Conservation (phyloP, 2,888 invertebrate species). For the Oligia latruncula region DNA sequence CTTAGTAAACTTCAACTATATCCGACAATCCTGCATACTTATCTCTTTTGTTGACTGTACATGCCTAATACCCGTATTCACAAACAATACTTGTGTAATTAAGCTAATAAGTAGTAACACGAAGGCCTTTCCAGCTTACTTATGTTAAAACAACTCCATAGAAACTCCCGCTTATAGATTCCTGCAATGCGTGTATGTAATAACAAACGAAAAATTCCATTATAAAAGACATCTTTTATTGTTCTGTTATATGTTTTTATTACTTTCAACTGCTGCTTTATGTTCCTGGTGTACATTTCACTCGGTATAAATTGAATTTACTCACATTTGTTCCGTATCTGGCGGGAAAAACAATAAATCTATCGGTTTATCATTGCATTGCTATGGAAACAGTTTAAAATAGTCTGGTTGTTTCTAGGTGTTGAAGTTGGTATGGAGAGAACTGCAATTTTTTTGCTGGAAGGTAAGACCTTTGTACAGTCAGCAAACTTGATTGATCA, state of each 20-base stretch:
- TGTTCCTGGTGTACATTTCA: constrained; percentile 39
- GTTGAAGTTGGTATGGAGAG: neutral
- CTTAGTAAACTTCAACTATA: too few species aligned
- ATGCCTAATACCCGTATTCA: too few species aligned
- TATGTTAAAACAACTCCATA: neutral
- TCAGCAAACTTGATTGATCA: neutral
- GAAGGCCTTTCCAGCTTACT: neutral
- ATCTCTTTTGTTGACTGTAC: too few species aligned
- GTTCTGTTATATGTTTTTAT: constrained; percentile 64
- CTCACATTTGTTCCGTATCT: constrained; percentile 44
- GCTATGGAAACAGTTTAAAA: constrained; percentile 20
- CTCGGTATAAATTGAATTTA: constrained; percentile 57
- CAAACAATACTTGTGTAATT: too few species aligned
- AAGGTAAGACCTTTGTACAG: neutral
- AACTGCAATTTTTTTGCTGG: constrained; percentile 3
- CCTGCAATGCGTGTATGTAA: constrained; percentile 63
- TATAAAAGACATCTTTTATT: constrained; percentile 70
- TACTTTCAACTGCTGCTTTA: constrained; percentile 58
- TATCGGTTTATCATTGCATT: constrained; percentile 33
- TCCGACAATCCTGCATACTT: too few species aligned
- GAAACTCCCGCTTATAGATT: neutral
- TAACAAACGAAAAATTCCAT: constrained; percentile 74
- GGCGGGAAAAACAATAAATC: constrained; percentile 45
- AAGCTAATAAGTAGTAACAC: neutral
- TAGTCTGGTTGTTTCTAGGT: constrained; percentile 1